Base-by-base conservation (phyloP, 2,888 invertebrate genomes). In the Geophilus truncorum region DNA sequence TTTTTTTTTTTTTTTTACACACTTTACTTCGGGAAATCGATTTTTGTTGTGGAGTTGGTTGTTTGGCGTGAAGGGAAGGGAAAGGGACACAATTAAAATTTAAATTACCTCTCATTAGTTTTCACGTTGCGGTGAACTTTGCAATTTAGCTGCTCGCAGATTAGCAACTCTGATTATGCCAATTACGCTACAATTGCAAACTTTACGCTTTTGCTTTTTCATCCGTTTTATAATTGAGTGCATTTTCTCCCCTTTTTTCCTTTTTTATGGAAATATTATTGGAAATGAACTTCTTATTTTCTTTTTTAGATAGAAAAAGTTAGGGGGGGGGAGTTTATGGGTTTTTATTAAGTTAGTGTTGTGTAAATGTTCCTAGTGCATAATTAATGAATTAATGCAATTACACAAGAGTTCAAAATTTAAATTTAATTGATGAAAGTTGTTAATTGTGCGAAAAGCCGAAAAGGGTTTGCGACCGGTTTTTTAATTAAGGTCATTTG, bases 81-180 rank as follows among this genome's bases (percentile, higher is more conserved):
- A 70, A 70, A 25, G 70, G 28, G 70, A 70, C 70, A 70, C 70
- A 70, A 70, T 70, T 70, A 70, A 70, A 70, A 70, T 70, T 70
- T 70, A 70, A 70, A 70, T 70, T 70, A 70, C 70, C 70, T 70
- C 70, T 70, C 70, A 70, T 70, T 70, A 70, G 70, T 70, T 70
- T 70, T 70, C 70, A 70, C 70, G 70, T 70, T 70, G 70, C 70
- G 70, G 70, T 70, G 70, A 70, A 70, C 70, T 70, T 70, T 70
- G 70, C 70, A 70, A 70, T 70, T 70, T 70, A 70, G 70, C 70
- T 70, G 70, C 70, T 70, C 70, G 70, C 70, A 70, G 70, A 70
- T 70, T 70, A 70, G 70, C 70, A 70, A 70, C 70, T 70, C 70
- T 70, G 70, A 70, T 70, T 70, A 70, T 28, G 70, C 70, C 70